Percentiles rank a stretch among this genome's conserved stretches.
phyloP scores from a whole-genome alignment of 2,888 invertebrate species.

The Spisula subtruncata region DNA sequence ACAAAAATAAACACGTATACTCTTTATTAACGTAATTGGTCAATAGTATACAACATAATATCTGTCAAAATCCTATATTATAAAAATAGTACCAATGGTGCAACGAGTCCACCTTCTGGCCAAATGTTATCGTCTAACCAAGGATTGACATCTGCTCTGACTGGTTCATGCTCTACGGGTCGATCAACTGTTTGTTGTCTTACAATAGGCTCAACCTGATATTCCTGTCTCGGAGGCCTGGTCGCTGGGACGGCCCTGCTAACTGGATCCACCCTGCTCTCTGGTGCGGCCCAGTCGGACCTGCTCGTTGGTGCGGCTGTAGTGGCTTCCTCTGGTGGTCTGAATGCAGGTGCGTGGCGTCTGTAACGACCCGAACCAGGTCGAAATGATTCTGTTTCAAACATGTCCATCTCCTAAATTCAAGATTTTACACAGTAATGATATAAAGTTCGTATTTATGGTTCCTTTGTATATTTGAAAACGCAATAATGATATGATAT shows the following conservation, averaged over 20 bases:
- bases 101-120: not conserved
- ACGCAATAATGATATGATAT: not conserved
- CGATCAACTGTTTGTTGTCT: not conserved
- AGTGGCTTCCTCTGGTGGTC: not conserved
- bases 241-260: not conserved
- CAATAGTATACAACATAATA: too few relatives aligned
- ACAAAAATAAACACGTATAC: too few relatives aligned
- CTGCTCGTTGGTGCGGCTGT: not conserved
- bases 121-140: slow-evolving; percentile 11
- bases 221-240: not conserved
- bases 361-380: not conserved
- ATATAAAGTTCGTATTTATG: not conserved
- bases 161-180: not conserved
- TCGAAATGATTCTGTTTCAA: slow-evolving; percentile 27
- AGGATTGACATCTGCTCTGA: not conserved
- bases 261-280: too few relatives aligned
- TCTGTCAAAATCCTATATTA: too few relatives aligned
- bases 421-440: not conserved
- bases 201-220: not conserved
- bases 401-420: slow-evolving; percentile 23
- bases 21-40: too few relatives aligned
- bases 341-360: not conserved
- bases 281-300: too few relatives aligned
- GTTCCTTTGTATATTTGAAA: not conserved
- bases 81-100: not conserved